Evolutionary conservation across 2,797 vertebrate species (phyloP), one percentile per base, ranked within the genome.

Genomic region (Karalla daura): DNA sequence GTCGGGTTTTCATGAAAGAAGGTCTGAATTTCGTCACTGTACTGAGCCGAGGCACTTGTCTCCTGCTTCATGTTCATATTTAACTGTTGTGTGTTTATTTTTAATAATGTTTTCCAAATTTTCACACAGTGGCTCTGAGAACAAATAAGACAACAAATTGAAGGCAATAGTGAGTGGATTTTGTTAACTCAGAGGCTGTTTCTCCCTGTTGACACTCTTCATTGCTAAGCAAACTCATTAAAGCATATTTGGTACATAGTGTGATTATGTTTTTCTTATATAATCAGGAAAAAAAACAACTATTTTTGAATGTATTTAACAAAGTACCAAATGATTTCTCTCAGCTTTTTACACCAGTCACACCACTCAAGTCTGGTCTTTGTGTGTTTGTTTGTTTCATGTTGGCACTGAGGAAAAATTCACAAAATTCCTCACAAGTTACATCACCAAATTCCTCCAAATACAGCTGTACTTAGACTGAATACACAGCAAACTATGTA

Each of bases 301-400:
- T 23, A 12, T 1, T 25, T 25, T n/a, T 3, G 23, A 7, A 1
- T 7, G 28, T 1, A 54, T 65, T 53, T 40, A 4, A 11, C 13
- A 35, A 40, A 18, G 14, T 23, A 47, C 25, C 7, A 55, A 45
- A 33, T 40, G 20, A 15, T 17, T 12, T 8, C 13, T 68, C 32
- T 44, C n/a, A 44, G 51, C 2, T 13, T 40, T 54, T 50, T 47
- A 47, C 27, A 17, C 40, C 51, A 17, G 18, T 41, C 14, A 23
- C 30, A 61, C 21, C 40, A 49, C 23, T 50, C 50, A 15, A 12
- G 21, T 21, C 23, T 43, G 25, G 43, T 59, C 25, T 20, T 24
- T 53, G 9, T 1, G 0, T 61, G 17, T 53, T 60, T 63, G 52
- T 56, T 68, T 74, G 35, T 74, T 74, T 50, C 33, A 25, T 61